phyloP scores from a whole-genome alignment of 2,888 invertebrate species.

The Diadegma fenestrale region DNA sequence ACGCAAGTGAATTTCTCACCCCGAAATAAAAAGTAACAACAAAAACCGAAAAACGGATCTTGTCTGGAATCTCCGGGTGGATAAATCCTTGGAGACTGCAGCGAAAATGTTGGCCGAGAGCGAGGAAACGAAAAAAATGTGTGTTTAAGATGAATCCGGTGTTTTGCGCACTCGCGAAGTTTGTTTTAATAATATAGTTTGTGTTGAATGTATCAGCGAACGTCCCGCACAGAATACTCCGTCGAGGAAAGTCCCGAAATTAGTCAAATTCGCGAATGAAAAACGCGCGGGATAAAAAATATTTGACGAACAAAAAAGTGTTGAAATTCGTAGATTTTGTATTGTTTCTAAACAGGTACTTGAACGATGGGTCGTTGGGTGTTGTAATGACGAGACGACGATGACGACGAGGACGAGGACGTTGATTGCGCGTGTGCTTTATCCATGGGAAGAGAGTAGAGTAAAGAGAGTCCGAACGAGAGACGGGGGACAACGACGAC shows the following conservation, averaged over 20 bases:
- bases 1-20: slow-evolving; percentile 12
- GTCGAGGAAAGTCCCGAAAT: not conserved
- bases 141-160: not conserved
- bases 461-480: slow-evolving; percentile 10
- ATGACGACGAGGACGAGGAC: too few species aligned
- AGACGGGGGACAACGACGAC: too few species aligned
- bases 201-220: not conserved
- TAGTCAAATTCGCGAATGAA: not conserved
- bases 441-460: slow-evolving; percentile 12
- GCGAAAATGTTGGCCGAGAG: not conserved
- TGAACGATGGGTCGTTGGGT: not conserved
- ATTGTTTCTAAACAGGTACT: slow-evolving; percentile 2
- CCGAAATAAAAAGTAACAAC: not conserved
- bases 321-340: not conserved
- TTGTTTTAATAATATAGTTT: not conserved
- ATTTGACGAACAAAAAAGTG: not conserved
- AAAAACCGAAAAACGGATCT: not conserved
- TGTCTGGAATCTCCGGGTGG: not conserved
- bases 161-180: slow-evolving; percentile 21
- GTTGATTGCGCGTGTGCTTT: slow-evolving; percentile 13
- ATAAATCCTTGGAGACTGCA: not conserved
- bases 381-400: not conserved
- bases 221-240: slow-evolving; percentile 2
- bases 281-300: not conserved
- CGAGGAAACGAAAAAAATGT: not conserved